Evolutionary conservation across 2,113 vertebrate genomes (phyloP), one percentile per base, ranked within the genome.

Genomic region (Cheirogaleus medius): DNA sequence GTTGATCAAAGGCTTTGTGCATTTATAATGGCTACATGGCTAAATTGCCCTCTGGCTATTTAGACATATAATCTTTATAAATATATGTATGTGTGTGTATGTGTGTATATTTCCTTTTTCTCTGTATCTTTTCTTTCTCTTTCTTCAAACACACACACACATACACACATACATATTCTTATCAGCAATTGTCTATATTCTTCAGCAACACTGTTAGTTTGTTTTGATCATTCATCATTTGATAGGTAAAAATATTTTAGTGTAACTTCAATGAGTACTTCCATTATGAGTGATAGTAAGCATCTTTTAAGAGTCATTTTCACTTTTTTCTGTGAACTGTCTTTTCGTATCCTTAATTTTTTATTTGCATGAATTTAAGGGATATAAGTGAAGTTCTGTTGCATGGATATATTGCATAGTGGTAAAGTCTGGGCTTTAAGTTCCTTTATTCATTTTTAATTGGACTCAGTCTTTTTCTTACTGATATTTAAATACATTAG

Each of bases 381-480:
- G 54, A 21, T 21, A 56, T 6, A 56, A 56, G 54, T 56, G 54
- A 15, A 56, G 54, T 56, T 21, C 20, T 56, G 18, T 56, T 56
- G 54, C 6, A 20, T 56, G 54, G 54, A 56, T 56, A 56, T 56
- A 56, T 56, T 21, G 54, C 54, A 56, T 56, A 56, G 20, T 56
- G 54, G 54, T 56, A 18, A 56, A 56, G 18, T 56, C 18, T 56
- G 54, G 54, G 18, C 54, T 56, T 56, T 56, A 54, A 54, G 52
- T 54, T 54, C 52, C 52, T 54, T 54, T 54, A 54, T 14, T 21
- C 52, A 58, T 49, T 58, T 89, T 90, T 60, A 74, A 42, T 74
- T 85, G 82, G 56, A 87, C 27, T 96, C 47, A 44, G 34, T 73
- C 32, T 87, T 94, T 32, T 90, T n/a, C 54, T 69, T 88, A 81